Evolutionary conservation across 2,113 vertebrate genomes (phyloP), one percentile per base, ranked within the genome.

Genomic region (Vombatus ursinus): DNA sequence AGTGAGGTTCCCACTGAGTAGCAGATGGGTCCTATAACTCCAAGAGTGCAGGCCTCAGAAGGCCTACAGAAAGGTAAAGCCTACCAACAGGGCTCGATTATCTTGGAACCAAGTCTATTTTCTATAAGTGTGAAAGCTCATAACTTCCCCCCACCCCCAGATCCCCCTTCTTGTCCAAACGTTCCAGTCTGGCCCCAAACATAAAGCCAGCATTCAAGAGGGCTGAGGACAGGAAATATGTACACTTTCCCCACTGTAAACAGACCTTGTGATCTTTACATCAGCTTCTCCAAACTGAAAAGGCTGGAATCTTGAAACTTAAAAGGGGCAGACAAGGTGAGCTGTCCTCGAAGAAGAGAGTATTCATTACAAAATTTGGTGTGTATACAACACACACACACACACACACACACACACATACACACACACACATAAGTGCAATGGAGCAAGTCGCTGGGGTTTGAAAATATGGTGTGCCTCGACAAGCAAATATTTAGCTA

Each of bases 81-180:
- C 6, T 31, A 1, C 8, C 95, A 96, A 77, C 95, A 96, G 44
- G 50, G 95, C 37, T 23, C 94, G 94, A 94, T 96, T 97, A 96
- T 94, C 93, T 97, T 96, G 52, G 94, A 95, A 37, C 24, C 95
- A 93, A 94, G 53, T 92, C 96, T 96, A 96, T 97, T 98, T 98
- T 96, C 94, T 93, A 52, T 94, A 94, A 96, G 90, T 91, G 93
- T 94, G 94, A 93, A 97, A 96, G 77, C 57, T 93, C 91, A 96
- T 92, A 97, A 96, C 52, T 95, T 97, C 92, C 51, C 44, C 49
- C 37, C 95, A 95, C 19, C n/a, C 68, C 68, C 90, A 93, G 93
- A 48, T 26, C 24, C 6, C 6, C 37, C 91, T 93, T 94, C 92
- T 94, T 95, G 50, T 95, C 93, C 89, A 96, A 96, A 95, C 93